Conservation (phyloP, 2,113 vertebrate species). For the Oceanites oceanicus region DNA sequence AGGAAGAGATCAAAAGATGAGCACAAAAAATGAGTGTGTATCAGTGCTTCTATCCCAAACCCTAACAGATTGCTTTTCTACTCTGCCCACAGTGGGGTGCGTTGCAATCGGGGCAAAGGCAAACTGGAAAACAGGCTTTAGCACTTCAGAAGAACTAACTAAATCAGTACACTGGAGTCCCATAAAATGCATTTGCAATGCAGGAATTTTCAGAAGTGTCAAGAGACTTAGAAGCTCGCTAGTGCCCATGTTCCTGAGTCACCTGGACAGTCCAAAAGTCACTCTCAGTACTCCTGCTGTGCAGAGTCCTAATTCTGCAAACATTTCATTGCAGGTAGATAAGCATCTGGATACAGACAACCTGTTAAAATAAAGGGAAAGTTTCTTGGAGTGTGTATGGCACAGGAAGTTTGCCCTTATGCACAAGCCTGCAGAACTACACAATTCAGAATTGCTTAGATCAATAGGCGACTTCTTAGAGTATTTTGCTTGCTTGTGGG, state of each 20-base stretch:
- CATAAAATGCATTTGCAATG: neutral
- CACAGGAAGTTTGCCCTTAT: neutral
- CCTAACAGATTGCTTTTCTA: conserved; percentile 7
- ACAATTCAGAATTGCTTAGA: neutral
- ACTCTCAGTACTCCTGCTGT: neutral
- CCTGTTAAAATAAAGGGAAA: neutral
- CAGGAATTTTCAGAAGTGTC: neutral
- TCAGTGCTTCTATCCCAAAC: neutral
- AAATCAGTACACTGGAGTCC: neutral
- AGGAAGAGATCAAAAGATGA: conserved; percentile 46
- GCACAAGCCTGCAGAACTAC: neutral
- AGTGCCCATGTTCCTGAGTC: neutral
- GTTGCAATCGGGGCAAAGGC: neutral
- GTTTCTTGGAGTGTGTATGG: neutral
- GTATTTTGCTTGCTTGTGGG: neutral
- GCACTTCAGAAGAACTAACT: neutral
- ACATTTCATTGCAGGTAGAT: neutral
- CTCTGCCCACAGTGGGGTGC: neutral
- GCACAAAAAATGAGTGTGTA: neutral
- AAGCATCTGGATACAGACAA: neutral
- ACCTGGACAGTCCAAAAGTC: neutral
- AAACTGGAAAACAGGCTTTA: conserved; percentile 21
- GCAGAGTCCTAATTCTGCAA: neutral
- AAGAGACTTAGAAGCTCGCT: neutral
- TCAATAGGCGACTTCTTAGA: neutral